Evolutionary conservation across 2,113 vertebrate species (phyloP), one percentile per base, ranked within the genome.

Genomic region (Passer montanus): DNA sequence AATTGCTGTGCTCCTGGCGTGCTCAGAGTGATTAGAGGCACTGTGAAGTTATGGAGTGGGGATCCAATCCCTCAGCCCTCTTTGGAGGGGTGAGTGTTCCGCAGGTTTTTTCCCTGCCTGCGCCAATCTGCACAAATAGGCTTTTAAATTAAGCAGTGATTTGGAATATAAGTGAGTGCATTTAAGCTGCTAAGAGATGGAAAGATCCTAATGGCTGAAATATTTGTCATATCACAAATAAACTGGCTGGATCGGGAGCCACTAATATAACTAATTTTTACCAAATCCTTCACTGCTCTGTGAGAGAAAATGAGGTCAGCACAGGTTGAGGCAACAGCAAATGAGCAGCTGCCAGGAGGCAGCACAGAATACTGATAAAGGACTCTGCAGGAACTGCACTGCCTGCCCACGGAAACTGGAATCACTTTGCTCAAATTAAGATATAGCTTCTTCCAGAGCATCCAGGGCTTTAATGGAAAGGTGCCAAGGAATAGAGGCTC

Each of bases 161-260:
- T 99, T 99, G 99, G 99, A 99, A 99, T 99, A 98, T 99, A 99
- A 99, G 99, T 98, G 98, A 99, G 98, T 99, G 98, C 99, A 99
- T 99, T 99, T 99, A 98, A 98, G 98, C 99, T 97, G 99, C 99
- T 99, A 99, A 99, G 99, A 98, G 98, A 98, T 93, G 98, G 99
- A 98, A 99, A 98, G 98, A 98, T 98, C 98, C 98, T 99, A 99
- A 99, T 99, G 99, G 99, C 99, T 98, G 98, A 99, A 99, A 99
- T 99, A 98, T 99, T 99, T 99, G 98, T 98, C 98, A 98, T 99
- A 99, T 99, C 99, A 99, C 99, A 99, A 99, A 98, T 98, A 99
- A 99, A 98, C 98, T 97, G 97, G 97, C 97, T 96, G 97, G 97
- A 95, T 98, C 98, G 91, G 98, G 98, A 99, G 98, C 96, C 96